Percentiles rank a stretch among this genome's conserved stretches.
These are phyloP conservation scores for Cataglyphis livida DNA, from an alignment of 2,888 invertebrate species.

Conservation along the genomic window DNA sequence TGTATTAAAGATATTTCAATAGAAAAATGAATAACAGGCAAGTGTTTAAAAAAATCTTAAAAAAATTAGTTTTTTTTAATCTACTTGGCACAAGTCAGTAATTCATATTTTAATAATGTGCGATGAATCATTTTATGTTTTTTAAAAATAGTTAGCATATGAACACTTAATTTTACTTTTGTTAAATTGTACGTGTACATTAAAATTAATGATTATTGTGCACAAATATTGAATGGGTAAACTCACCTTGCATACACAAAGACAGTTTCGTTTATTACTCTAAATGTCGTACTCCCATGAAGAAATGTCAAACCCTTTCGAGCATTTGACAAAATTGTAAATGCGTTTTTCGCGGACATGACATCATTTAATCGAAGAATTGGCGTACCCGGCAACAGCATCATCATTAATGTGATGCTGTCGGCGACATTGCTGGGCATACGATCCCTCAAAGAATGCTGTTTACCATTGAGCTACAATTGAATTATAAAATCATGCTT, in stretches of 20 bases:
- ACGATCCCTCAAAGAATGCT: constrained; percentile 73
- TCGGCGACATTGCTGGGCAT: constrained; percentile 86
- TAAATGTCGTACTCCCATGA: constrained; percentile 87
- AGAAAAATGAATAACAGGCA: background rate
- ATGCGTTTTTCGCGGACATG: constrained; percentile 76
- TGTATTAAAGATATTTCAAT: constrained; percentile 6
- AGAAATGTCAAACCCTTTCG: constrained; percentile 88
- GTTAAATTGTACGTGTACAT: background rate
- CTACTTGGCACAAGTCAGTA: background rate
- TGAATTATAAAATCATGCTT: background rate
- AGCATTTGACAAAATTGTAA: constrained; percentile 85
- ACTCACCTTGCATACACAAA: constrained; percentile 90
- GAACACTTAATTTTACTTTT: background rate
- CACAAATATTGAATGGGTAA: constrained; percentile 20
- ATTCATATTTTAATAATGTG: background rate
- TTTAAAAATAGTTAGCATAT: background rate
- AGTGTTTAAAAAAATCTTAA: constrained; percentile 15
- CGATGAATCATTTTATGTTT: background rate
- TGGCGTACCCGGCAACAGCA: constrained; percentile 93
- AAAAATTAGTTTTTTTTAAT: constrained; percentile 19
- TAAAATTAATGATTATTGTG: background rate
- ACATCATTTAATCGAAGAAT: constrained; percentile 86
- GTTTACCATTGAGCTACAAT: constrained; percentile 79
- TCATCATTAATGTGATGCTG: constrained; percentile 88
- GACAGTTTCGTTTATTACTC: constrained; percentile 86